phyloP scores from a whole-genome alignment of 2,797 vertebrate genomes.

The Catharus ustulatus region DNA sequence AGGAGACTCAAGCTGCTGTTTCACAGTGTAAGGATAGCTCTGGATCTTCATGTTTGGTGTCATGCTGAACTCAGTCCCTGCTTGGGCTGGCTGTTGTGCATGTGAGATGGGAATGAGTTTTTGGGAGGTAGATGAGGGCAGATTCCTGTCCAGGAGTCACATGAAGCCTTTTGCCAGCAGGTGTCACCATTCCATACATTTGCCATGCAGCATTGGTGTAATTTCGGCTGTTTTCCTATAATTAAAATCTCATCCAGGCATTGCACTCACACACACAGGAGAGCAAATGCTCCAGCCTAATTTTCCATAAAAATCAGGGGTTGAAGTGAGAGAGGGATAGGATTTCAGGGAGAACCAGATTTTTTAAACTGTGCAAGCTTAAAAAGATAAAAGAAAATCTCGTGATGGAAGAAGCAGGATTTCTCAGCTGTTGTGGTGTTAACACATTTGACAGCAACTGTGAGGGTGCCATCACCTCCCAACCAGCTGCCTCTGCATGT shows the following conservation, averaged over 20 bases:
- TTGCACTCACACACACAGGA: neutral
- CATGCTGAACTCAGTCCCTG: neutral
- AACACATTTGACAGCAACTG: neutral
- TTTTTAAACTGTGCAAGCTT: neutral
- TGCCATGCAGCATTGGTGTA: neutral
- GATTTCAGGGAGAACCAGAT: neutral
- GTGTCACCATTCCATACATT: constrained; percentile 65
- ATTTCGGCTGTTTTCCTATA: neutral
- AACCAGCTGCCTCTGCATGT: neutral
- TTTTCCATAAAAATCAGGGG: neutral
- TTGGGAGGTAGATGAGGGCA: neutral
- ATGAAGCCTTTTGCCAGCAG: constrained; percentile 55
- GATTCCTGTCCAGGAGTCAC: neutral
- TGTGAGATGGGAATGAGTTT: neutral
- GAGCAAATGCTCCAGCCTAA: neutral
- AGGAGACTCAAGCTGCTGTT: neutral
- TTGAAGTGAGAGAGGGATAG: neutral
- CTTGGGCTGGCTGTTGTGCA: neutral
- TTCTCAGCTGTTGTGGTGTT: neutral
- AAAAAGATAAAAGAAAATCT: neutral
- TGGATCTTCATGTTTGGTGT: neutral
- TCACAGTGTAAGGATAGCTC: neutral
- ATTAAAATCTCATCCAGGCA: neutral
- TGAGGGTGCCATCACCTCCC: neutral
- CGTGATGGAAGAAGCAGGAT: neutral